These are phyloP conservation scores for Irena cyanogastra DNA, from an alignment of 2,113 vertebrate species.

Conservation along the genomic window DNA sequence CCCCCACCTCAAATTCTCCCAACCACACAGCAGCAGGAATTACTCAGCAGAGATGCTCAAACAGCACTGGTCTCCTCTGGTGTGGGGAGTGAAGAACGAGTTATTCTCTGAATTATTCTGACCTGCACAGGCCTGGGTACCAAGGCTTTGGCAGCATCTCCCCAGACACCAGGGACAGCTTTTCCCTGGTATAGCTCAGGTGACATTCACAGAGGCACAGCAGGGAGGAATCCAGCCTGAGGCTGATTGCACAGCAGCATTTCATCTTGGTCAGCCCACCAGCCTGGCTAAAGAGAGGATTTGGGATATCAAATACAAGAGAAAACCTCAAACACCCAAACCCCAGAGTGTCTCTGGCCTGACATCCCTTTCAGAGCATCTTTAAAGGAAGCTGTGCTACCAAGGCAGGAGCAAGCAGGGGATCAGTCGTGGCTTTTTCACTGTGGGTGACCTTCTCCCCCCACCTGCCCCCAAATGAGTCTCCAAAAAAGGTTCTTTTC, in stretches of 20 bases:
- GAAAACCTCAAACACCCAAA: neutral
- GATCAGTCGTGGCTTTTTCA: neutral
- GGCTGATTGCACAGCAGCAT: neutral
- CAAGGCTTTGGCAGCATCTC: neutral
- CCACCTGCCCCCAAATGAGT: neutral
- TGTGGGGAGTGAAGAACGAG: neutral
- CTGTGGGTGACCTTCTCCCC: neutral
- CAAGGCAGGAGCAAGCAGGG: neutral
- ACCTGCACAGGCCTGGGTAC: neutral
- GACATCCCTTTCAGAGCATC: neutral
- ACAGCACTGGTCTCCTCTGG: neutral
- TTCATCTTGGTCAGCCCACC: neutral
- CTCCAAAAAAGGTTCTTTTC: neutral
- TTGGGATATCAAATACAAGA: neutral
- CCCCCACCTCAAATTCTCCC: neutral
- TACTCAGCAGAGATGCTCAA: no score
- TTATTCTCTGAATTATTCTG: neutral
- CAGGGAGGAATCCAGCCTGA: neutral
- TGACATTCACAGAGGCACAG: neutral
- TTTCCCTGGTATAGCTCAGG: neutral
- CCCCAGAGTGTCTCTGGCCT: neutral
- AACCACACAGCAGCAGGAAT: neutral
- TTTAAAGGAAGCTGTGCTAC: neutral
- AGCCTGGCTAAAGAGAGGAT: neutral
- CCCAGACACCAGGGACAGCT: neutral